Percentiles rank a stretch among this genome's conserved stretches.
phyloP scores from a whole-genome alignment of 2,113 vertebrate genomes.

The Pipa parva region DNA sequence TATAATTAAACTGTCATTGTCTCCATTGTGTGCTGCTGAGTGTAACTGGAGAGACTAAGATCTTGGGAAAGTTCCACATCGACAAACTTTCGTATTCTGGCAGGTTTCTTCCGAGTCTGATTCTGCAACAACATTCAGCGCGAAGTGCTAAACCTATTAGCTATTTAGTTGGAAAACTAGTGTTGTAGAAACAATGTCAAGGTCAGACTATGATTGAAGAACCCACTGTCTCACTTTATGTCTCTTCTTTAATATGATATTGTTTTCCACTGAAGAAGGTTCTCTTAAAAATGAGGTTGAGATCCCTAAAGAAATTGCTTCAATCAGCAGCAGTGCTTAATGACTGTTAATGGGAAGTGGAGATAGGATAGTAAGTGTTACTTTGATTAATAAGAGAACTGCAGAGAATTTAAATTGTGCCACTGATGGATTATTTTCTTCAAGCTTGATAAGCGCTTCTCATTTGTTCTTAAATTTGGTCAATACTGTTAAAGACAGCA shows the following conservation, averaged over 20 bases:
- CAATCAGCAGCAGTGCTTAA: constrained; percentile 83
- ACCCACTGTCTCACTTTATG: constrained; percentile 64
- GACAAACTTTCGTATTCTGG: constrained; percentile 30
- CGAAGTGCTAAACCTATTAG: constrained; percentile 47
- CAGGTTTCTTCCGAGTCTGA: not conserved
- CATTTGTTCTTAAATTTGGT: constrained; percentile 86
- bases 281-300: constrained; percentile 83
- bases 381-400: constrained; percentile 85
- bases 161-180: constrained; percentile 56
- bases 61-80: constrained; percentile 41
- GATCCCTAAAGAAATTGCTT: constrained; percentile 85
- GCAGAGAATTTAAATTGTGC: constrained; percentile 84
- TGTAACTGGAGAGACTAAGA: constrained; percentile 28
- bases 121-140: constrained; percentile 22
- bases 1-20: constrained; percentile 39
- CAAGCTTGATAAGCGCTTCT: constrained; percentile 85
- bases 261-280: constrained; percentile 72
- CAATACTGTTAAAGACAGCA: constrained; percentile 85
- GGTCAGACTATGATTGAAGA: constrained; percentile 75
- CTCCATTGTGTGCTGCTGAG: constrained; percentile 15
- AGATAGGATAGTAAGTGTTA: constrained; percentile 85
- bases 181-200: constrained; percentile 59
- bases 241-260: constrained; percentile 64
- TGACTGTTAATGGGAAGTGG: constrained; percentile 85
- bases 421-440: constrained; percentile 88